Percentiles rank a stretch among this genome's conserved stretches.
Conservation (phyloP, 2,888 invertebrate species). For the Sympetrum striolatum region DNA sequence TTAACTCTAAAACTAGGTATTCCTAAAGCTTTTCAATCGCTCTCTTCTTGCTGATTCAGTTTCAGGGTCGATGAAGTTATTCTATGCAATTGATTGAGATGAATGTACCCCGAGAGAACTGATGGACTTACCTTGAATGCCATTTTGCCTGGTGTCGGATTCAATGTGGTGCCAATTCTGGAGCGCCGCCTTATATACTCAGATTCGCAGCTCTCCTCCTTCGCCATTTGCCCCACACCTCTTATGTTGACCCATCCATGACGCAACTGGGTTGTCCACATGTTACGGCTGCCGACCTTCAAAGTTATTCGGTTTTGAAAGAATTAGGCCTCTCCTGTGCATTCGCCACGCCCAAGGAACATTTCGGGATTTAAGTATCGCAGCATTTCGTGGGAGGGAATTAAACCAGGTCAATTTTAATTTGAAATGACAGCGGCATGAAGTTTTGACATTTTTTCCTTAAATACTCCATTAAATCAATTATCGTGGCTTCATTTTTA, state of each 20-base stretch:
- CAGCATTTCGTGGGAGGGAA: too few relatives aligned
- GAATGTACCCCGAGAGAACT: too few relatives aligned
- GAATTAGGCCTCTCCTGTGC: too few relatives aligned
- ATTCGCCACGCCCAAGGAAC: too few relatives aligned
- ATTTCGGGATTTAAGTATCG: too few relatives aligned
- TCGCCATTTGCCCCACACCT: background rate
- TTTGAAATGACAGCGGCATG: too few relatives aligned
- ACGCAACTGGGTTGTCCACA: background rate
- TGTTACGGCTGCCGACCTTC: background rate
- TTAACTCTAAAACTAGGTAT: too few relatives aligned
- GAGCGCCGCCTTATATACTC: conserved; percentile 19
- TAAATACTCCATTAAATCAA: too few relatives aligned
- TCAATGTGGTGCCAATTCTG: background rate
- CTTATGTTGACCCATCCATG: background rate
- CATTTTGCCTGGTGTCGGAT: conserved; percentile 42
- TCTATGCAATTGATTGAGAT: background rate
- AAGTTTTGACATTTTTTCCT: too few relatives aligned
- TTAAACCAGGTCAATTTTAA: too few relatives aligned
- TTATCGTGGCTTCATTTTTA: too few relatives aligned
- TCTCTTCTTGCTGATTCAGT: background rate
- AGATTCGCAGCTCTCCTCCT: background rate
- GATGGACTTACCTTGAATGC: conserved; percentile 47
- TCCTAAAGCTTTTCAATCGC: background rate
- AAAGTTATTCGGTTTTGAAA: background rate
- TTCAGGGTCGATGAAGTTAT: background rate